Evolutionary conservation across 2,888 invertebrate species (phyloP).

Genomic region (Drosophila macrospina): DNA sequence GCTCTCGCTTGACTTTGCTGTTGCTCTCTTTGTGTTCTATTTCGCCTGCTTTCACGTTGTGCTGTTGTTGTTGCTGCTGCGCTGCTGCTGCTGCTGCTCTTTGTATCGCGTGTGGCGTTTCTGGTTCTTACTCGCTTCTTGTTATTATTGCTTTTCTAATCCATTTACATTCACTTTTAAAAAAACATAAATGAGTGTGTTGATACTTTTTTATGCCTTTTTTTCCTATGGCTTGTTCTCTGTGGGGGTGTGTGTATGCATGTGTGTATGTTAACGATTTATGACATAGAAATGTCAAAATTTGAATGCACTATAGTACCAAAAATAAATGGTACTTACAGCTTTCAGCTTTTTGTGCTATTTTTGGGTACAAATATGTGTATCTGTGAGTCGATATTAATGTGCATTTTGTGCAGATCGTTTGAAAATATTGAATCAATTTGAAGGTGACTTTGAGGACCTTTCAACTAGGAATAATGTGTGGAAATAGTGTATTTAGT

Average conservation of each 20-base stretch:
- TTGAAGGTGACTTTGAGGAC: slow-evolving; percentile 69
- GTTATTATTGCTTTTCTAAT: slow-evolving; percentile 46
- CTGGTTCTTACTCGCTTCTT: slow-evolving; percentile 2
- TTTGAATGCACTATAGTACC: slow-evolving; percentile 27
- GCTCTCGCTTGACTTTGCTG: slow-evolving; percentile 33
- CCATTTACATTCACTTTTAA: slow-evolving; percentile 62
- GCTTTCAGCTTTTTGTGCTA: slow-evolving; percentile 31
- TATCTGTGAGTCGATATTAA: slow-evolving; percentile 9
- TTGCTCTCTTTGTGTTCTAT: slow-evolving; percentile 33
- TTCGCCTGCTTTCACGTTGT: slow-evolving; percentile 20
- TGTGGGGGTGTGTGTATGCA: slow-evolving; percentile 46
- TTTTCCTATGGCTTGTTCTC: slow-evolving; percentile 22
- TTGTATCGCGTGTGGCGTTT: slow-evolving; percentile 47
- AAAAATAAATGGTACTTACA: slow-evolving; percentile 40
- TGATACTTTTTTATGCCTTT: slow-evolving; percentile 21
- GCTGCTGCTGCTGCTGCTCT: too few species aligned
- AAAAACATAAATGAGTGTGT: slow-evolving; percentile 29
- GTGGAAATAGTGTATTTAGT: neutral
- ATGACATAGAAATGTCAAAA: slow-evolving; percentile 75
- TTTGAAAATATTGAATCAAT: slow-evolving; percentile 49
- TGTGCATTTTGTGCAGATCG: slow-evolving; percentile 34
- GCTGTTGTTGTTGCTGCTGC: slow-evolving; percentile 1
- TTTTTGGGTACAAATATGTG: slow-evolving; percentile 31
- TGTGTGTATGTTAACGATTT: slow-evolving; percentile 38
- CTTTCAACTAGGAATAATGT: neutral